Percentiles rank a stretch among this genome's conserved stretches.
Evolutionary conservation across 2,797 vertebrate species (phyloP).

Genomic region (Nasua narica): DNA sequence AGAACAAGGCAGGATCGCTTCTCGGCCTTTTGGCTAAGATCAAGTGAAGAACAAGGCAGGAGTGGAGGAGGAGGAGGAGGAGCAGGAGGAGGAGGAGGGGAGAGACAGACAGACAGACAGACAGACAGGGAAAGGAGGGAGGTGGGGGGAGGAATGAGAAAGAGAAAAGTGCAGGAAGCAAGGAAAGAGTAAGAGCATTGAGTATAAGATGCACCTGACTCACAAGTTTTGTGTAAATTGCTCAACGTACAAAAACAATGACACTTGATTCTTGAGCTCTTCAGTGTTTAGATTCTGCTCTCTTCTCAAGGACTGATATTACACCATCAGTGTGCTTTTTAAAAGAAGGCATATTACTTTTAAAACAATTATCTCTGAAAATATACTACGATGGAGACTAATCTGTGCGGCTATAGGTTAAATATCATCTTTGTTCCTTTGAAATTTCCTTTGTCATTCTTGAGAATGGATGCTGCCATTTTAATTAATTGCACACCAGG

Average conservation of each 20-base stretch:
- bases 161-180: neutral
- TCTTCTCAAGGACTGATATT: neutral
- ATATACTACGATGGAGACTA: neutral
- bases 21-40: too few species aligned
- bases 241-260: neutral
- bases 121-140: neutral
- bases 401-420: neutral
- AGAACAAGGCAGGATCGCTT: neutral
- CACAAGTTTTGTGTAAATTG: neutral
- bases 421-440: neutral
- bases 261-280: neutral
- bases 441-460: neutral
- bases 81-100: neutral
- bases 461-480: neutral
- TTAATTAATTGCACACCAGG: neutral
- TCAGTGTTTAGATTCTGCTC: neutral
- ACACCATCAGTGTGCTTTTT: neutral
- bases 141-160: too few species aligned
- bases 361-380: neutral
- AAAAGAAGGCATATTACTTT: neutral
- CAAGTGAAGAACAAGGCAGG: neutral
- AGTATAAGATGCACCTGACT: neutral
- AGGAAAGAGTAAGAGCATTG: neutral
- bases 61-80: too few species aligned
- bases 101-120: too few species aligned